Evolutionary conservation across 2,113 vertebrate species (phyloP), one percentile per base, ranked within the genome.

Genomic region (Peromyscus californicus): DNA sequence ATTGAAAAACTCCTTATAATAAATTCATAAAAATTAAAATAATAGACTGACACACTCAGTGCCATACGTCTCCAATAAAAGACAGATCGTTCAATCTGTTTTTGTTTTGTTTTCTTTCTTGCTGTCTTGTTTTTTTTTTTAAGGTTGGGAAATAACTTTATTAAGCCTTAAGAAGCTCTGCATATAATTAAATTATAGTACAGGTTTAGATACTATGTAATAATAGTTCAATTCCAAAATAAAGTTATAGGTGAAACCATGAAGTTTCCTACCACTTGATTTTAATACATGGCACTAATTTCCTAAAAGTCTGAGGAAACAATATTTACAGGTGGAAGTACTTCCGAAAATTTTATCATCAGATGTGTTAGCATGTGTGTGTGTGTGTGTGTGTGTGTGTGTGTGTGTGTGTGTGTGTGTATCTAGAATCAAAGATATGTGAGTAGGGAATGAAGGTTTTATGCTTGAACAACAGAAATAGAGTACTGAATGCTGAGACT

Each of bases 131-230:
- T 78, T 51, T 89, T 33, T 29, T 90, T 93, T 54, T 84, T 54
- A 93, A 98, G 97, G 95, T 98, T 98, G 98, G 96, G 98, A 99
- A 98, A 98, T 98, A 99, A 99, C 99, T 98, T 99, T 99, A 99
- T 99, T 98, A 99, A 99, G 99, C 98, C 99, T 99, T 99, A 99
- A 99, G 99, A 98, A 99, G 99, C 98, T 99, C 96, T 96, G 98
- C 98, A 98, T 98, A 98, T 95, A 97, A 98, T 96, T 96, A 97
- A 98, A 98, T 97, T 22, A 57, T 99, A 99, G 99, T 98, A 98
- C 99, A 99, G 97, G 98, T 97, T 99, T 95, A 96, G 69, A 91
- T 99, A 99, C 99, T 99, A 98, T 99, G 98, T 98, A 96, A 98
- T 98, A 96, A 98, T 97, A 96, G 88, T 98, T 97, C 70, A 96